Percentiles rank a stretch among this genome's conserved stretches.
Conservation (phyloP, 2,888 invertebrate species). For the Brassicogethes aeneus region DNA sequence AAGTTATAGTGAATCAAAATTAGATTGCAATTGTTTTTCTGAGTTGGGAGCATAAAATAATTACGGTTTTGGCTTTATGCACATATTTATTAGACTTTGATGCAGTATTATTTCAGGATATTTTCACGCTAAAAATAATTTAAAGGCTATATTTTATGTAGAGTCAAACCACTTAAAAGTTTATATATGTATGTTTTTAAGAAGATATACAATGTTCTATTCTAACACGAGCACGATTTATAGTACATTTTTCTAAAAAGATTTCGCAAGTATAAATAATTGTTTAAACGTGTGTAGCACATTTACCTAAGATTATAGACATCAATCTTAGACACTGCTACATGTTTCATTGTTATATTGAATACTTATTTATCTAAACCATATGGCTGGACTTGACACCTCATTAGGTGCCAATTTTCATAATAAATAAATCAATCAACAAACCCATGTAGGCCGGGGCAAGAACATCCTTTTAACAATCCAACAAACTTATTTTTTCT, state of each 20-base stretch:
- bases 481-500: conserved; percentile 50
- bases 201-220: conserved; percentile 14
- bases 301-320: conserved; percentile 15
- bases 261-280: conserved; percentile 16
- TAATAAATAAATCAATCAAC: conserved; percentile 3
- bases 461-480: background rate
- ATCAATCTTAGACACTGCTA: conserved; percentile 11
- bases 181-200: background rate
- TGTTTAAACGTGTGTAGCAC: conserved; percentile 6
- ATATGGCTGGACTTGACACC: conserved; percentile 9
- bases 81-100: no score
- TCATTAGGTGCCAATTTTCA: conserved; percentile 3
- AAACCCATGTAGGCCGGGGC: conserved; percentile 1
- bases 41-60: no score
- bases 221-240: conserved; percentile 23
- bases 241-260: conserved; percentile 15
- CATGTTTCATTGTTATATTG: conserved; percentile 5
- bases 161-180: background rate
- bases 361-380: conserved; percentile 6
- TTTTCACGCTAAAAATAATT: no score
- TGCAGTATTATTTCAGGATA: no score
- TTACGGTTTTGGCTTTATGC: no score
- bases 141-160: background rate
- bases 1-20: no score
- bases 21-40: no score